Evolutionary conservation across 2,113 vertebrate genomes (phyloP), one percentile per base, ranked within the genome.

Genomic region (Laticauda laticaudata): DNA sequence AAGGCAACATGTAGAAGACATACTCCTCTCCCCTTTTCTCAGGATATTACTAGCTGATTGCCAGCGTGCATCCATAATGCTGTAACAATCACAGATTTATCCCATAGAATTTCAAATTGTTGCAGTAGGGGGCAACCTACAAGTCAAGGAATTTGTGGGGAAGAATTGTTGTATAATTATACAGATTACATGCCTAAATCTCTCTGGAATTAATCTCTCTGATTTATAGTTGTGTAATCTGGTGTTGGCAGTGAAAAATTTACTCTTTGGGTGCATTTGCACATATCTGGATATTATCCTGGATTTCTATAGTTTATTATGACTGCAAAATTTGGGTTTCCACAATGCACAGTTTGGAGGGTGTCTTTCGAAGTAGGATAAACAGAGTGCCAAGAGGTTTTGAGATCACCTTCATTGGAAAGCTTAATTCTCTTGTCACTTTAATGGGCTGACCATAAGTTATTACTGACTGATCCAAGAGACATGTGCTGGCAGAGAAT

Each of bases 401-500:
- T 86, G 26, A 55, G 89, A 57, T 14, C 48, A 86, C 29, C 23
- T 53, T 86, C 5, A 14, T n/a, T 90, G 75, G 54, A 53, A 61
- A 81, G 23, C 45, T 18, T 56, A 81, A 39, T 57, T 69, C 24
- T 61, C 26, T 55, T 93, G 29, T 93, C 88, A 87, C 53, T 87
- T 90, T 90, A 87, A 87, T 90, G 86, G 64, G 90, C 8, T 6
- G 23, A 54, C 29, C 39, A 26, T 93, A 89, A 90, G 34, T 54
- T 64, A 86, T 54, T 90, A 56, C 61, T 90, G 88, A 39, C 7
- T 53, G 55, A 93, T 61, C 48, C n/a, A 21, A 3, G 48, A 55
- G 75, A 18, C 45, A 54, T 90, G 92, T 87, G 29, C 89, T 93
- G 75, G 81, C 89, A 93, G 81, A 93, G 81, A 24, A 90, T 51